A percentile compares a stretch with the other conserved stretches of the same genome.
Evolutionary conservation across 2,888 invertebrate genomes (phyloP).

Genomic region (Tipula unca): DNA sequence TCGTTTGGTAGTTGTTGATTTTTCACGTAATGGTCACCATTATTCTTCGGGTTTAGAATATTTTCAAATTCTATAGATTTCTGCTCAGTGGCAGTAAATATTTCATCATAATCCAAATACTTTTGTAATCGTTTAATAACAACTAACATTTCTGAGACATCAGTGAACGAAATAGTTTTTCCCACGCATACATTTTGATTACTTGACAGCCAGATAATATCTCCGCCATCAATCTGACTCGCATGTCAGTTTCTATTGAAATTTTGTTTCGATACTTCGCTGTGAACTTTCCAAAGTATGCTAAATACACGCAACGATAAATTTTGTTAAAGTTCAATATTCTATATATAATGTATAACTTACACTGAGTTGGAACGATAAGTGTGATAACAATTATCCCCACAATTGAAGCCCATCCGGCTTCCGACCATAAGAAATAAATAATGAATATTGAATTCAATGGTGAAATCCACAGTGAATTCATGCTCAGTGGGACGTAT

Average conservation of each 20-base stretch:
- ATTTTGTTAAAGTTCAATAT: background rate
- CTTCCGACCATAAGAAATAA: conserved; percentile 58
- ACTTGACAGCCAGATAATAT: conserved; percentile 61
- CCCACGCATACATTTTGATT: conserved; percentile 92
- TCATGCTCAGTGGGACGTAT: conserved; percentile 60
- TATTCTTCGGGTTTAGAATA: background rate
- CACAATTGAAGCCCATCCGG: conserved; percentile 58
- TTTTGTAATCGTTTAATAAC: conserved; percentile 58
- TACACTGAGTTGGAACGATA: conserved; percentile 70
- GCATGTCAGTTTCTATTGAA: conserved; percentile 58
- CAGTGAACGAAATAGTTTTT: conserved; percentile 67
- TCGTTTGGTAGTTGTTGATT: conserved; percentile 28
- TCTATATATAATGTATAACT: conserved; percentile 15
- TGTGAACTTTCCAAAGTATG: conserved; percentile 32
- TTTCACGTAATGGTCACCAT: background rate
- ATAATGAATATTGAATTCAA: conserved; percentile 53
- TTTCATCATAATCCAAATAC: conserved; percentile 41
- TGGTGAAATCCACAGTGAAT: conserved; percentile 78
- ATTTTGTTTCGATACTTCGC: conserved; percentile 43
- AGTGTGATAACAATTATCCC: conserved; percentile 59
- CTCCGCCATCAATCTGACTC: conserved; percentile 70
- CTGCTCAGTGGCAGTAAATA: background rate
- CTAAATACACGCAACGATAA: conserved; percentile 24
- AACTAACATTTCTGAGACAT: conserved; percentile 69
- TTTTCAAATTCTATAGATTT: conserved; percentile 20